Conservation (phyloP, 2,113 vertebrate species). For the Cyphomyrus plagiostoma region DNA sequence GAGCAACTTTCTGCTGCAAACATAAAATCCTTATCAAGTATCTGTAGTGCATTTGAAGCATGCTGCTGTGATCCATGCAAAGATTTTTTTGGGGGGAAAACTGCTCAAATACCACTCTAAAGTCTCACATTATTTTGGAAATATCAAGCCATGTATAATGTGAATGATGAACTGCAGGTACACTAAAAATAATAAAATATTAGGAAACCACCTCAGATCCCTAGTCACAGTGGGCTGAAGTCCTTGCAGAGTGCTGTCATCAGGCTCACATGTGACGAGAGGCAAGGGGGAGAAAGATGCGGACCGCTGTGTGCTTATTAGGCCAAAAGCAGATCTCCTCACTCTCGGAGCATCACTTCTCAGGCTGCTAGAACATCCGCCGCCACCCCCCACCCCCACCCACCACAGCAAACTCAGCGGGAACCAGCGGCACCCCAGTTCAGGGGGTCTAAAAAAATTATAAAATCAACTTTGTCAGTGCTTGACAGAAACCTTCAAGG, state of each 20-base stretch:
- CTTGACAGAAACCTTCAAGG: not conserved
- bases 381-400: not conserved
- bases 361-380: not conserved
- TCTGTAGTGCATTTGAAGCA: not conserved
- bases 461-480: not conserved
- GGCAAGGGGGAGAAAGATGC: not conserved
- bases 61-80: not conserved
- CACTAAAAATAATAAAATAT: not conserved
- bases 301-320: not conserved
- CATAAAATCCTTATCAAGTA: not conserved
- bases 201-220: not conserved
- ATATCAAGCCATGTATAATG: not conserved
- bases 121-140: not conserved
- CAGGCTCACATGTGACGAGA: not conserved
- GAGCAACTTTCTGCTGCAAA: not conserved
- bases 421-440: not conserved
- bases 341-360: not conserved
- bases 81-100: not conserved
- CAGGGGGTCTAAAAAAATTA: not conserved
- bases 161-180: not conserved
- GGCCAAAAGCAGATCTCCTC: not conserved
- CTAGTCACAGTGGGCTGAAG: not conserved
- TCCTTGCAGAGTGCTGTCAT: not conserved
- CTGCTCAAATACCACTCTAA: not conserved
- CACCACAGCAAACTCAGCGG: not conserved